These are phyloP conservation scores for Paracentrotus lividus DNA, from an alignment of 53 echinoderm and acorn worm species.

Conservation along the genomic window DNA sequence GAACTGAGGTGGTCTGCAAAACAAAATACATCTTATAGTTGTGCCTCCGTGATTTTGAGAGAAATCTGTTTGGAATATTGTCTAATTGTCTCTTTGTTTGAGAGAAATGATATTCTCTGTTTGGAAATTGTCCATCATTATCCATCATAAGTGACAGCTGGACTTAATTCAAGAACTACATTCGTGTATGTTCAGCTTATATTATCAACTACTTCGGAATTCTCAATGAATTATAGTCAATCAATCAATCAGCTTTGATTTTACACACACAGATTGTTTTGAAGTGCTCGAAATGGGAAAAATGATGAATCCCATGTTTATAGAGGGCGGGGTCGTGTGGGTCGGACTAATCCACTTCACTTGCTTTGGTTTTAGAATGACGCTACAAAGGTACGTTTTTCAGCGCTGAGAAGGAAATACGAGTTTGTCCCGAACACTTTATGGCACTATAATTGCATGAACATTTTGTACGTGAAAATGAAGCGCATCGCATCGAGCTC, in stretches of 20 bases:
- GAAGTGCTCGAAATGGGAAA: background rate
- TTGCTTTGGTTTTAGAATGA: constrained; percentile 26
- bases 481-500: no score
- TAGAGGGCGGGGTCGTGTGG: constrained; percentile 1
- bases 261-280: background rate
- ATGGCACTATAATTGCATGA: background rate
- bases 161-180: background rate
- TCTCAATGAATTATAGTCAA: background rate
- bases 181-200: background rate
- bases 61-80: no score
- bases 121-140: background rate
- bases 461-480: background rate
- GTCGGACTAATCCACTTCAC: background rate
- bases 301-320: background rate
- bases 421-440: background rate
- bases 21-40: background rate
- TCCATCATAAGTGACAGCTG: background rate
- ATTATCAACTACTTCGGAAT: background rate
- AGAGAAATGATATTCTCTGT: background rate
- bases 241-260: background rate
- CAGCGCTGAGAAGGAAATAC: background rate
- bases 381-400: background rate
- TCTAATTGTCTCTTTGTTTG: no score
- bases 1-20: background rate
- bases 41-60: background rate